Percentiles rank a stretch among this genome's conserved stretches.
Conservation (phyloP, 1,140 invertebrate species). For the Brachionus manjavacas region DNA sequence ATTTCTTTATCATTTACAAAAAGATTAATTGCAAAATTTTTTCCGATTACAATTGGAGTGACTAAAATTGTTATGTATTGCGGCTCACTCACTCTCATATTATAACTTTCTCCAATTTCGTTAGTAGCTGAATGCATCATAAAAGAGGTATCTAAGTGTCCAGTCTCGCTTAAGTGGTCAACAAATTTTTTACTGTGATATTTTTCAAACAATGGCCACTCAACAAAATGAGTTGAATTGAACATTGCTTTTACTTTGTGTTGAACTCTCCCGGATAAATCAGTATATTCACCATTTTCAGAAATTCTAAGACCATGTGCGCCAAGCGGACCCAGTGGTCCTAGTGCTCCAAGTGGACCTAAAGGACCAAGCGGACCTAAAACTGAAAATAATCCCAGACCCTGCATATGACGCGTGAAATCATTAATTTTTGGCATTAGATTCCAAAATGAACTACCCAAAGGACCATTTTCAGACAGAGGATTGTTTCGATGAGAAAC, state of each 20-base stretch:
- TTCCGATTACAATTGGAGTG: neutral
- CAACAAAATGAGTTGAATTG: neutral
- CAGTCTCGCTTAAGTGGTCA: neutral
- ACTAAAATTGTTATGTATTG: conserved; percentile 19
- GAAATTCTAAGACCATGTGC: neutral
- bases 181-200: conserved; percentile 19
- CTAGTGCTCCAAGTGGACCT: neutral
- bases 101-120: conserved; percentile 25
- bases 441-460: conserved; percentile 17
- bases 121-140: neutral
- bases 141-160: neutral
- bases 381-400: conserved; percentile 12
- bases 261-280: neutral
- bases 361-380: conserved; percentile 9
- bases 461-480: neutral
- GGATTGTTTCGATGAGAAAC: neutral
- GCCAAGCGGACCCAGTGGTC: neutral
- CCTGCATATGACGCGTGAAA: conserved; percentile 20
- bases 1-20: neutral
- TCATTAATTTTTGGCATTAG: conserved; percentile 19
- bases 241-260: neutral
- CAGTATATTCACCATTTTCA: neutral
- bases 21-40: conserved; percentile 19
- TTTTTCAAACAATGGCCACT: conserved; percentile 28
- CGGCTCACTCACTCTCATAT: neutral